Evolutionary conservation across 2,797 vertebrate species (phyloP), one percentile per base, ranked within the genome.

Genomic region (Thunnus albacares): DNA sequence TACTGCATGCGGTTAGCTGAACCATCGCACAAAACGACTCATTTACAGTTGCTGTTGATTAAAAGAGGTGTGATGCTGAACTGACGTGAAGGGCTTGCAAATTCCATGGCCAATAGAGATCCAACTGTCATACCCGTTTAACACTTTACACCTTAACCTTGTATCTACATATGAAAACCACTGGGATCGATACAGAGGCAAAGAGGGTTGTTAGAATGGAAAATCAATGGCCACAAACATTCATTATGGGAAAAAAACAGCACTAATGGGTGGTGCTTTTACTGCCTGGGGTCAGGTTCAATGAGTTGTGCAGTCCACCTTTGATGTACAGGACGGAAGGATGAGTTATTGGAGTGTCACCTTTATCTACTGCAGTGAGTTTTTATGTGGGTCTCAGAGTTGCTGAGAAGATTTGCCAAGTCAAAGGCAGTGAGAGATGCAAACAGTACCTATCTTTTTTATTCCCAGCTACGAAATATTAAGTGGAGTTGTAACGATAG

Each of bases 151-250:
- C 70, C 17, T 75, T 88, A 74, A 72, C 82, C 81, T 79, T 59
- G 49, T 64, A 89, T 93, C 85, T 90, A 76, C 80, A 85, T 88
- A 88, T 78, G 86, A 91, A 90, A 89, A 80, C 59, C 58, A 26
- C 69, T 11, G n/a, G 14, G 79, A 90, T 93, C 87, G 12, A 92
- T 94, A 73, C 38, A 13, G 71, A 81, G 69, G 77, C 82, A 63
- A 43, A 58, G 71, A 77, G 56, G 52, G 63, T 63, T 75, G 74
- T 71, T 24, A 60, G 63, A 84, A 90, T 82, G 65, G 71, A 83
- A 94, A 93, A 95, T 94, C 88, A 85, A 90, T 91, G 79, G 30
- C 43, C 55, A 26, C 84, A 89, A 85, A 82, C 82, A 79, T 82
- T 89, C 63, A 89, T 89, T 90, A 92, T 58, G 51, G 65, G 70